These are phyloP conservation scores for Percopsis omiscomaycus DNA, from an alignment of 2,797 vertebrate species.

Conservation along the genomic window DNA sequence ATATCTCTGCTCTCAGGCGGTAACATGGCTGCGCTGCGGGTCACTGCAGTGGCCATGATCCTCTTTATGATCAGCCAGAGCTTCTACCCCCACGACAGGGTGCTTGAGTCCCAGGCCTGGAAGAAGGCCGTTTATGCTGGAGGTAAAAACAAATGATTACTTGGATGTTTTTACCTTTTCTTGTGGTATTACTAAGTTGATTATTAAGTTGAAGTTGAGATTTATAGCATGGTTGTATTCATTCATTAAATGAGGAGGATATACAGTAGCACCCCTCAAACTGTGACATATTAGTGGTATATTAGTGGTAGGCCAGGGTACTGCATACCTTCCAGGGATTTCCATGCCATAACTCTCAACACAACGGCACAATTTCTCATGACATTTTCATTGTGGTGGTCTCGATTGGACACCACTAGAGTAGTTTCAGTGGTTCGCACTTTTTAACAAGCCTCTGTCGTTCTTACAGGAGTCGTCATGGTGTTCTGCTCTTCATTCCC, in stretches of 20 bases:
- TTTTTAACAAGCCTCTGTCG: neutral
- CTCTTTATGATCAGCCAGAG: conserved; percentile 89
- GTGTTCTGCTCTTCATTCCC: conserved; percentile 82
- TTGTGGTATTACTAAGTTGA: no score
- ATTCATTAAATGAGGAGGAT: neutral
- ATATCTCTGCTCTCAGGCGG: conserved; percentile 82
- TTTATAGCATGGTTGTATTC: no score
- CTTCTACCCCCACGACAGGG: conserved; percentile 89
- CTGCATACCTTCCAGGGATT: neutral
- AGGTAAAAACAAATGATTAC: conserved; percentile 68
- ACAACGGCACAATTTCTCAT: no score
- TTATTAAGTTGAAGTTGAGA: no score
- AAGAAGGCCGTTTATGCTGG: conserved; percentile 89
- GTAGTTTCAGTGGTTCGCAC: neutral
- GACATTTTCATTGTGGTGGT: no score
- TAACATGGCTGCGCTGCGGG: conserved; percentile 75
- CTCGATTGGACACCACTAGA: no score
- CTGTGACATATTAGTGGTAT: neutral
- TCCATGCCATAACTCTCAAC: no score
- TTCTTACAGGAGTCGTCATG: conserved; percentile 77
- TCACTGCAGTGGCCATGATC: conserved; percentile 83
- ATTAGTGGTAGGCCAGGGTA: neutral
- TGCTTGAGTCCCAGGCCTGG: conserved; percentile 92
- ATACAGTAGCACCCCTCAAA: neutral
- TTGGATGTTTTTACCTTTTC: neutral